Conservation (phyloP, 37 sponge, comb jelly and placozoan genomes). For the Halisarca cf. caerulea region DNA sequence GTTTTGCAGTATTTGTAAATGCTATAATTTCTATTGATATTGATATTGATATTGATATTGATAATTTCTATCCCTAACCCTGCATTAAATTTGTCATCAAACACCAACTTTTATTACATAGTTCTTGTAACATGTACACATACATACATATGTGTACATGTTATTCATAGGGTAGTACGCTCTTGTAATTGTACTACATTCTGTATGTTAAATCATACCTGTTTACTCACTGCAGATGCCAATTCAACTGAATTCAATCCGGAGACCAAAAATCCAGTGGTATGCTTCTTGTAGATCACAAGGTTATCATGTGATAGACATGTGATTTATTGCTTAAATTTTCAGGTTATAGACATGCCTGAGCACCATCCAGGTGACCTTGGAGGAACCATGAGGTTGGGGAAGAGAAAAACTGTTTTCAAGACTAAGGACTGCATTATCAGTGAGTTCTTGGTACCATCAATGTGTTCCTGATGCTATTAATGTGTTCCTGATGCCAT, state of each 20-base stretch:
- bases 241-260: constrained; percentile 82
- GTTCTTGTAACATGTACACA: too few species aligned
- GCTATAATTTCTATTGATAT: too few species aligned
- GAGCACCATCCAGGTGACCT: constrained; percentile 92
- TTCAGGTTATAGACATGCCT: constrained; percentile 93
- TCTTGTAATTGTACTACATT: not conserved
- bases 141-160: too few species aligned
- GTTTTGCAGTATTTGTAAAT: too few species aligned
- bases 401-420: constrained; percentile 85
- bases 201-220: not conserved
- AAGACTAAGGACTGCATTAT: constrained; percentile 51
- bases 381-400: constrained; percentile 97
- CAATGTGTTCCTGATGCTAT: not conserved
- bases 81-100: too few species aligned
- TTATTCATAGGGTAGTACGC: not conserved
- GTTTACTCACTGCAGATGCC: constrained; percentile 66
- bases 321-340: not conserved
- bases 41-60: too few species aligned
- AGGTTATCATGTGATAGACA: not conserved
- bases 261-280: constrained; percentile 71
- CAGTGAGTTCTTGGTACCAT: too few species aligned
- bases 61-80: too few species aligned
- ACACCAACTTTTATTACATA: too few species aligned
- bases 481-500: not conserved
- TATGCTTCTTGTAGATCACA: not conserved